Evolutionary conservation across 2,797 vertebrate genomes (phyloP), one percentile per base, ranked within the genome.

Genomic region (Adelosebastes latens): DNA sequence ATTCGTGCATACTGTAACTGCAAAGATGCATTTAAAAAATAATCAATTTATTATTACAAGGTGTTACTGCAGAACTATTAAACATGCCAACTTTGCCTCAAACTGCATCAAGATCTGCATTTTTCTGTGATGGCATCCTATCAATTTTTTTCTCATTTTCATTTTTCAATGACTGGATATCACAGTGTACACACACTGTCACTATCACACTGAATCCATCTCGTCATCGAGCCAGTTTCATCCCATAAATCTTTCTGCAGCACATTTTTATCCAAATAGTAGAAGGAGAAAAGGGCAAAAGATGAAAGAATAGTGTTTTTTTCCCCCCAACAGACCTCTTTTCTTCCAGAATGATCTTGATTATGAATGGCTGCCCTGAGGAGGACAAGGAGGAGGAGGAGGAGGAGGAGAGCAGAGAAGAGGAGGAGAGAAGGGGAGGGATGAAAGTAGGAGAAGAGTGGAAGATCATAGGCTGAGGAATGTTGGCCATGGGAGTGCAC

Each of bases 391-490:
- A 56, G 22, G 55, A 56, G 67, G 59, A 39, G 5, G 58, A n/a
- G 42, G 16, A 52, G 46, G 42, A 11, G 42, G 16, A 46, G 42
- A 39, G 36, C 36, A 39, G 36, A 39, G 13, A n/a, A 31, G 34
- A 68, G 68, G 42, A 77, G 31, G 73, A 81, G 79, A 82, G 60
- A 62, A 63, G 67, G 18, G 31, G 42, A 73, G 46, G 76, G 71
- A 81, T 80, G 73, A 81, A 81, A 82, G 62, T 75, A 74, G 72
- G 42, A 85, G 77, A 73, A 72, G 64, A 81, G 66, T 52, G 69
- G 84, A 77, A 86, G 80, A 90, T 87, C 81, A 85, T 72, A 88
- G 66, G 66, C 71, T 69, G 84, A 86, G 89, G 91, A 90, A 89
- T 90, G 85, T 86, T 91, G 0, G 65, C 82, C 59, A 46, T 46